phyloP scores from a whole-genome alignment of 2,113 vertebrate species.

The Muscicapa adusta region DNA sequence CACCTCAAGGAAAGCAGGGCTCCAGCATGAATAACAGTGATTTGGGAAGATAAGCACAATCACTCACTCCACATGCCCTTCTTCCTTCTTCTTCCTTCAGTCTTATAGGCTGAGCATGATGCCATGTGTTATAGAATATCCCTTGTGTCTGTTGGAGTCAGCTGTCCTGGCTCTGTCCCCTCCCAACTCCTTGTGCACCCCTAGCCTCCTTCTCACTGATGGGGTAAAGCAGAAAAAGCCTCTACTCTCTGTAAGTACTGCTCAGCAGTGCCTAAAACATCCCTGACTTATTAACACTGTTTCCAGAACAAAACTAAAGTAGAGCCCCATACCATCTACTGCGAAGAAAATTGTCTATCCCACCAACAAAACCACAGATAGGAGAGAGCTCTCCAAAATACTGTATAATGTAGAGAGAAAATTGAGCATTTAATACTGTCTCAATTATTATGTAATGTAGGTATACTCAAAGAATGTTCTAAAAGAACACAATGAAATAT shows the following conservation, averaged over 20 bases:
- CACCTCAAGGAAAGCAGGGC: not conserved
- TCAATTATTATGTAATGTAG: not conserved
- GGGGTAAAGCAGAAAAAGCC: not conserved
- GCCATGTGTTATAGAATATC: not conserved
- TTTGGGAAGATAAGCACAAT: not conserved
- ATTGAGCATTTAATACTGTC: not conserved
- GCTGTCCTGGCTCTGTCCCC: not conserved
- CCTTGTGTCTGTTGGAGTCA: not conserved
- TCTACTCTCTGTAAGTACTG: not conserved
- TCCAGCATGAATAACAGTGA: not conserved
- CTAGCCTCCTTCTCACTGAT: not conserved
- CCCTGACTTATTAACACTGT: not conserved
- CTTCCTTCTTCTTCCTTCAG: not conserved
- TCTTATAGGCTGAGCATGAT: not conserved
- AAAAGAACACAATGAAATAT: not conserved
- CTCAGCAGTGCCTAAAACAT: not conserved
- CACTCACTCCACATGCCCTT: not conserved
- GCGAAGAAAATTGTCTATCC: not conserved
- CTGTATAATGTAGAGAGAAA: not conserved
- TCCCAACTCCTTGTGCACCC: not conserved
- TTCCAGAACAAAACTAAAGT: not conserved
- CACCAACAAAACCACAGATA: not conserved
- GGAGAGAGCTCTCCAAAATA: not conserved
- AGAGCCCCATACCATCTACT: not conserved
- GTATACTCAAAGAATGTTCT: not conserved